A percentile compares a stretch with the other conserved stretches of the same genome.
These are phyloP conservation scores for Cosmia trapezina DNA, from an alignment of 2,888 invertebrate genomes.

Conservation along the genomic window DNA sequence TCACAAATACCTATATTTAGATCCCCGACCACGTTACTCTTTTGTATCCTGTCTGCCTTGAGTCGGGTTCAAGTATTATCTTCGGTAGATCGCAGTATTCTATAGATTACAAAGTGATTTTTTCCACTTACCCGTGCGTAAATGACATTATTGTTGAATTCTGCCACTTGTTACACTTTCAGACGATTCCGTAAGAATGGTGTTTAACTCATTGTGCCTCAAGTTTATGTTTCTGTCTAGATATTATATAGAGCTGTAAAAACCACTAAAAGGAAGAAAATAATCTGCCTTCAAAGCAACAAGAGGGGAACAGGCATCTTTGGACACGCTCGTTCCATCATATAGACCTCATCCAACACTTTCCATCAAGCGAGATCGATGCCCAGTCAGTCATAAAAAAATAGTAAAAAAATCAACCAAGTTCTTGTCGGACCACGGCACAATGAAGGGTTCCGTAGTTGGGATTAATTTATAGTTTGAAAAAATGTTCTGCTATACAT, in stretches of 20 bases:
- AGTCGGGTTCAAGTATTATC: not conserved
- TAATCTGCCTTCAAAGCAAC: too few species aligned
- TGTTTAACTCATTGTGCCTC: conserved; percentile 26
- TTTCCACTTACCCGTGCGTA: conserved; percentile 49
- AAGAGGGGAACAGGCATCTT: too few species aligned
- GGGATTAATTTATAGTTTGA: too few species aligned
- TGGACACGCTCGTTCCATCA: too few species aligned
- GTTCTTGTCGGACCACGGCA: too few species aligned
- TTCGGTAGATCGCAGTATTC: not conserved
- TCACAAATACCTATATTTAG: not conserved
- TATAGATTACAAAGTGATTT: not conserved
- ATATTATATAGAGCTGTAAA: conserved; percentile 33
- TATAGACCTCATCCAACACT: too few species aligned
- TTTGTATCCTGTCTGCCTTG: not conserved
- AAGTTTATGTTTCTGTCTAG: not conserved
- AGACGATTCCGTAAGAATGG: conserved; percentile 36
- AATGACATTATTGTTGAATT: conserved; percentile 24
- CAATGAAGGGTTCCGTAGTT: too few species aligned
- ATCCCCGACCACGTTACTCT: not conserved
- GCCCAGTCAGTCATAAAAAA: too few species aligned
- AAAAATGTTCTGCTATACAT: too few species aligned
- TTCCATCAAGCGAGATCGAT: too few species aligned
- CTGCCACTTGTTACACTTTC: conserved; percentile 27
- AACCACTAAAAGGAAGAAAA: not conserved
- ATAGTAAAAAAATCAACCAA: too few species aligned